phyloP scores from a whole-genome alignment of 2,888 invertebrate genomes.

The Hipparchia semele region DNA sequence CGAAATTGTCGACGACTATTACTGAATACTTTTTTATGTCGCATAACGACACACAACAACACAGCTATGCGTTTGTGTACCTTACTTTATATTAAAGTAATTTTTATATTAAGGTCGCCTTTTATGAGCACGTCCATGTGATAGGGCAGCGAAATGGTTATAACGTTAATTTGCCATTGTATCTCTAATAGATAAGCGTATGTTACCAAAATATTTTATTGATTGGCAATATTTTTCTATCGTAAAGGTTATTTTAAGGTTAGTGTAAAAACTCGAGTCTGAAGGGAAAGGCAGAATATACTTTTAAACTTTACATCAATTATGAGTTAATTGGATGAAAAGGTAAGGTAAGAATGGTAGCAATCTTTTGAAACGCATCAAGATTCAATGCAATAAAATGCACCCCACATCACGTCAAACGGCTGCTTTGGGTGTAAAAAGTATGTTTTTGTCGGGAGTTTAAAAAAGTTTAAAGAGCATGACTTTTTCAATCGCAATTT shows the following conservation, averaged over 20 bases:
- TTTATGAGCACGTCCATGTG: constrained; percentile 68
- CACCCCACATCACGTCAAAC: not conserved
- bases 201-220: constrained; percentile 52
- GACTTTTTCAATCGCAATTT: not conserved
- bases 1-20: not conserved
- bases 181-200: constrained; percentile 48
- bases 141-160: constrained; percentile 60
- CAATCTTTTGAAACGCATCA: not conserved
- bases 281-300: constrained; percentile 41
- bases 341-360: not conserved
- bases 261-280: constrained; percentile 41
- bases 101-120: constrained; percentile 67
- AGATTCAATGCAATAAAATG: not conserved
- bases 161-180: constrained; percentile 53
- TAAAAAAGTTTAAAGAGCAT: not conserved
- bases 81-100: constrained; percentile 74
- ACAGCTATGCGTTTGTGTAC: not conserved
- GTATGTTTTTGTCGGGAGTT: not conserved
- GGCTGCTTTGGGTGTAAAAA: not conserved
- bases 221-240: constrained; percentile 52
- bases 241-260: constrained; percentile 44
- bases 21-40: not conserved
- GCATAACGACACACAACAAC: not conserved
- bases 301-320: constrained; percentile 4
- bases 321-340: not conserved